Conservation (phyloP, 2,797 vertebrate species). For the Bryconaethiops microstoma region DNA sequence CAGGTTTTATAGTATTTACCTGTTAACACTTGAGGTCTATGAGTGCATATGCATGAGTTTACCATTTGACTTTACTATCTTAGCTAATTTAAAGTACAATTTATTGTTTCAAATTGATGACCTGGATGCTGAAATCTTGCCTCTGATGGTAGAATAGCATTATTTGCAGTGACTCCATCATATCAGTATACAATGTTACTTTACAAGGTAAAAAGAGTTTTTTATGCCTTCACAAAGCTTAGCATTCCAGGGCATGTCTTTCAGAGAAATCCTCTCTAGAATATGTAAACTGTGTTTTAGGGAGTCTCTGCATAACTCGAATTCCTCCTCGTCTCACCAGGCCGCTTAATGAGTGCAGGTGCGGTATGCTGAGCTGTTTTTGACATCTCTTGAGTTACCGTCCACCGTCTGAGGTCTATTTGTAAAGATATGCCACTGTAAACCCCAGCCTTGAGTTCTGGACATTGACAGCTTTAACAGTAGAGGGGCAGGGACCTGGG, state of each 20-base stretch:
- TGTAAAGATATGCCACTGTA: not conserved
- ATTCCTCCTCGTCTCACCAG: slow-evolving; percentile 50
- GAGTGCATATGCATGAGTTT: not conserved
- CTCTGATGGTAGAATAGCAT: too few relatives aligned
- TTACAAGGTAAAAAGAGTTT: not conserved
- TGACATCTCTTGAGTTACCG: slow-evolving; percentile 32
- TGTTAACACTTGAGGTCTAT: not conserved
- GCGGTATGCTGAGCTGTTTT: slow-evolving; percentile 12
- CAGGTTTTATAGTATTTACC: slow-evolving; percentile 3
- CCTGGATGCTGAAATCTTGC: not conserved
- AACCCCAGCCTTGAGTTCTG: not conserved
- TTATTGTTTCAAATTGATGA: not conserved
- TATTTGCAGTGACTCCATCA: not conserved
- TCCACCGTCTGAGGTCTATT: slow-evolving; percentile 15
- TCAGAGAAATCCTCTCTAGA: not conserved
- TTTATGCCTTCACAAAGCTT: not conserved
- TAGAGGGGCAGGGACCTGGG: not conserved
- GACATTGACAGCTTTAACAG: not conserved
- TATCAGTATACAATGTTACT: too few relatives aligned
- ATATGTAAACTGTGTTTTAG: slow-evolving; percentile 15
- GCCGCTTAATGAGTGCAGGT: slow-evolving; percentile 28
- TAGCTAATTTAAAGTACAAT: not conserved
- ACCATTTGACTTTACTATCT: not conserved
- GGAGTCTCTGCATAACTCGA: slow-evolving; percentile 48
- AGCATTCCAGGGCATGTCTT: slow-evolving; percentile 8